Conservation (phyloP, 2,113 vertebrate genomes). For the Pseudorhombus dupliciocellatus region DNA sequence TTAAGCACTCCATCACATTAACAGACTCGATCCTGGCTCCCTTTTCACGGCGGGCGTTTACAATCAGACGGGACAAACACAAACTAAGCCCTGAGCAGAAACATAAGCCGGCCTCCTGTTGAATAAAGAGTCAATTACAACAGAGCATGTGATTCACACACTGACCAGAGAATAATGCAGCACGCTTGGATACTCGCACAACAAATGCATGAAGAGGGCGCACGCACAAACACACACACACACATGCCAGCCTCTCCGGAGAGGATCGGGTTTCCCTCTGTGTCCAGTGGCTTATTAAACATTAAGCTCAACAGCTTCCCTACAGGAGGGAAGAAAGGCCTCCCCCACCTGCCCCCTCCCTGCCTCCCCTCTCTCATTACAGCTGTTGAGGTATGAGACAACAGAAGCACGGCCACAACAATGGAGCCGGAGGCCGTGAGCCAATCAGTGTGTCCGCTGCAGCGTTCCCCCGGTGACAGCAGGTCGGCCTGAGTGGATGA, state of each 20-base stretch:
- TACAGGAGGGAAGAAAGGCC: slow-evolving; percentile 36
- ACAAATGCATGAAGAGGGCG: slow-evolving; percentile 34
- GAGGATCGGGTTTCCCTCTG: slow-evolving; percentile 56
- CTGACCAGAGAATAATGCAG: slow-evolving; percentile 40
- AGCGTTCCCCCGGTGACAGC: slow-evolving; percentile 51
- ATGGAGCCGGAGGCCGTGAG: slow-evolving; percentile 45
- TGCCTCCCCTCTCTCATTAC: slow-evolving; percentile 66
- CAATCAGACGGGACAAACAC: not conserved
- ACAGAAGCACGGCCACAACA: slow-evolving; percentile 50
- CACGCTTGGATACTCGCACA: slow-evolving; percentile 47
- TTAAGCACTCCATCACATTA: no score
- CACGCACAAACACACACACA: slow-evolving; percentile 31
- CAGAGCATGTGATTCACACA: slow-evolving; percentile 56
- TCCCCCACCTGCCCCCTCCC: slow-evolving; percentile 5
- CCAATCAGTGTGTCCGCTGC: slow-evolving; percentile 46
- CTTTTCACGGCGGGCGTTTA: no score
- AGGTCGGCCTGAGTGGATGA: slow-evolving; percentile 50
- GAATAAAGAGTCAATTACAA: slow-evolving; percentile 47
- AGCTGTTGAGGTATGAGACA: slow-evolving; percentile 67
- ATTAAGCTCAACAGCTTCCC: slow-evolving; percentile 71
- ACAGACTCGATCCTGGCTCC: no score
- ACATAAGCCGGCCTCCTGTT: slow-evolving; percentile 10
- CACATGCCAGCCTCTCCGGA: slow-evolving; percentile 43
- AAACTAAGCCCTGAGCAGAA: slow-evolving; percentile 9
- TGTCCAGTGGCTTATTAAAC: slow-evolving; percentile 73